Evolutionary conservation across 2,797 vertebrate genomes (phyloP), one percentile per base, ranked within the genome.

Genomic region (Numenius phaeopus): DNA sequence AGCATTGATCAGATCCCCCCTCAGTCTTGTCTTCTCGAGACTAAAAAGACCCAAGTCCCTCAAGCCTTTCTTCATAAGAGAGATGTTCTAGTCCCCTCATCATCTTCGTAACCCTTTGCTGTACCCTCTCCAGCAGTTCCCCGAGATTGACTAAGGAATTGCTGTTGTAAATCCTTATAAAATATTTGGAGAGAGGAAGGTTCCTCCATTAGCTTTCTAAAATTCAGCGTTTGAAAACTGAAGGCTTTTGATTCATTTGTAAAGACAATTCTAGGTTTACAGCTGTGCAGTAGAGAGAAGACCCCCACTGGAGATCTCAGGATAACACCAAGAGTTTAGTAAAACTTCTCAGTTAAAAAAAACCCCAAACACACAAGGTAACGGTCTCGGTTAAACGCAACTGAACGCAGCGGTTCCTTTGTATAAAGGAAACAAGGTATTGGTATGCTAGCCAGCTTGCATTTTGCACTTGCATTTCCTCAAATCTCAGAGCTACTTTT

Each of bases 401-500:
- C 4, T 21, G 81, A 70, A 84, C 72, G 69, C 67, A 92, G 88
- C 0, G 1, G 40, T 71, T 94, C 72, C 86, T 91, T 61, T 81
- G 42, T 64, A 24, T 20, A 47, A 58, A 82, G 66, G 55, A 71
- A 94, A 78, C 24, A 79, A 72, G 32, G 83, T 59, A 76, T 40
- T 59, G 84, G 76, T 57, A 84, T 19, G 82, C 47, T 59, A 67
- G 73, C 67, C 76, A 91, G 83, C 61, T 65, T 80, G 42, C 91
- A 87, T 82, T 83, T 96, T 78, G 81, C 62, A 67, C 93, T 93
- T 94, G 72, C 44, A 93, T 95, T 94, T 85, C 76, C 83, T 95
- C 94, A 90, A 89, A 69, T 94, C 92, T 95, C 90, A 76, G 85
- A 87, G 72, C 83, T 94, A 9, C 80, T 96, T 96, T 84, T 93